phyloP scores from a whole-genome alignment of 2,113 vertebrate species.

The Prolemur simus region DNA sequence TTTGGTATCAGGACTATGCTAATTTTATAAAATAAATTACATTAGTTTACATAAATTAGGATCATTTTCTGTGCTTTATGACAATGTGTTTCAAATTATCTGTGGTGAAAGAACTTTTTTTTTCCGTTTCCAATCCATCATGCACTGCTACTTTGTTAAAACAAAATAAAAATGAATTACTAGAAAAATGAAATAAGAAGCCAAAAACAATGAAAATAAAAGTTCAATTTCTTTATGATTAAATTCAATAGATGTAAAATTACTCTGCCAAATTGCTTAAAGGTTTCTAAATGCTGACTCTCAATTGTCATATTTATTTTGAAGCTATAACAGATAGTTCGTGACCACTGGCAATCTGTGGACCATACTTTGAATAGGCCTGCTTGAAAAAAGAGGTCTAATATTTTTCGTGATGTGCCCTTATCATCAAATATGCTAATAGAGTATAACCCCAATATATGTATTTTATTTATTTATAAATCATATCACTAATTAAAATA shows the following conservation, averaged over 20 bases:
- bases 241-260: background rate
- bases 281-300: background rate
- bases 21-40: background rate
- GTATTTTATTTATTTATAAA: background rate
- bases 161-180: background rate
- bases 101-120: background rate
- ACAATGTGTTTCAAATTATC: background rate
- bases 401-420: background rate
- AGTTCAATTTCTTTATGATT: background rate
- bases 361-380: background rate
- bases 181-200: background rate
- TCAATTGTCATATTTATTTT: background rate
- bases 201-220: background rate
- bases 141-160: background rate
- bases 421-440: background rate
- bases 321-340: background rate
- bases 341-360: fast-evolving
- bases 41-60: background rate
- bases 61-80: background rate
- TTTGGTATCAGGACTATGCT: background rate
- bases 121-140: background rate
- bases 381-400: background rate
- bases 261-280: background rate
- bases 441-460: background rate
- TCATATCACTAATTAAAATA: background rate